Base-by-base conservation (phyloP, 2,113 vertebrate species). In the Uria aalge region DNA sequence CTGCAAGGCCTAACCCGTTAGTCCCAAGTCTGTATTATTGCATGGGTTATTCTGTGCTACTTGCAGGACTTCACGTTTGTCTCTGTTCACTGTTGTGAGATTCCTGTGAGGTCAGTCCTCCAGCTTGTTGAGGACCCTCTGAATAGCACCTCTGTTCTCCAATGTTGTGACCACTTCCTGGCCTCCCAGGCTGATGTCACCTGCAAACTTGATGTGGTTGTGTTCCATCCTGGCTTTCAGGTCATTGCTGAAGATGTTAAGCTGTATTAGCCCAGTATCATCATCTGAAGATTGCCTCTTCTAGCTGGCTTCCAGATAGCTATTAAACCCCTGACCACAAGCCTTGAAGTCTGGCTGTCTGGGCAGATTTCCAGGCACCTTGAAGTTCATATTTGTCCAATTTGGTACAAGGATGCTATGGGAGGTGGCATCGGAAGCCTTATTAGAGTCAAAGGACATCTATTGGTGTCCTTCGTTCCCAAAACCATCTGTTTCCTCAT, bases 351-450 rank as follows among this genome's bases (percentile, higher is more conserved):
- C 21, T 83, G 41, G 2, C 26, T 68, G 15, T 63, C 20, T 40
- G 16, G 63, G 15, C 24, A 60, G n/a, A 24, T 76, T 83, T 84
- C 59, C 53, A 84, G n/a, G 19, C 15, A 55, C 16, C 5, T 27
- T 2, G 6, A 64, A 73, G 22, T 23, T 55, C 24, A 12, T 80
- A 50, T 36, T 80, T 87, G 15, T 0, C 6, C 17, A 24, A 0
- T 69, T 72, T 45, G 40, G 22, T 60, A 47, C 15, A 41, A 73
- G n/a, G 22, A 48, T 77, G 19, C 22, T 11, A 4, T 72, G 29
- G 43, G 13, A 59, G 16, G 20, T 81, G 22, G 7, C 30, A 43
- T 52, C 1, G 0, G 30, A 64, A 66, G 7, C 26, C 23, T 60
- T 69, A 18, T 9, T 34, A 50, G 32, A 66, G 19, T 36, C 22